phyloP scores from a whole-genome alignment of 2,888 invertebrate genomes.

The Thelaira solivaga region DNA sequence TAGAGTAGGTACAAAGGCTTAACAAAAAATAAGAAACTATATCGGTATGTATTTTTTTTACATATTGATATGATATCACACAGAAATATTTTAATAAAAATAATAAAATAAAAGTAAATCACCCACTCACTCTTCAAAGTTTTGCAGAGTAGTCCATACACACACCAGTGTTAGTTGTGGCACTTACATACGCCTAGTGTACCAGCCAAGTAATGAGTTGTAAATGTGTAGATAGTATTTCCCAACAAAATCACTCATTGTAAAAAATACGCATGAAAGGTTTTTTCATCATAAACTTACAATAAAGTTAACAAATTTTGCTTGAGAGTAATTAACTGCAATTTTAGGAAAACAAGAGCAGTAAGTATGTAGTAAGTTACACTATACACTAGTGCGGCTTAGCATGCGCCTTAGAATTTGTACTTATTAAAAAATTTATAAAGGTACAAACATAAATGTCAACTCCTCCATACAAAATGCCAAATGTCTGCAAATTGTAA shows the following conservation, averaged over 20 bases:
- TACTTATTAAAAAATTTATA: too few relatives aligned
- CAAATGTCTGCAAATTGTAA: conserved; percentile 7
- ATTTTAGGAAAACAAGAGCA: too few relatives aligned
- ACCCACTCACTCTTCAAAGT: conserved; percentile 1
- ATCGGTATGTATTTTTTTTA: too few relatives aligned
- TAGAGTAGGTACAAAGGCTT: neutral
- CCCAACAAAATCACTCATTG: conserved; percentile 34
- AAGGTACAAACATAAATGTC: conserved; percentile 36
- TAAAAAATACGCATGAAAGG: conserved; percentile 43
- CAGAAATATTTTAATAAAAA: conserved; percentile 15
- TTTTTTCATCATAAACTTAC: conserved; percentile 17
- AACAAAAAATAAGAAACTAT: neutral
- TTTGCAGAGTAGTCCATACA: neutral
- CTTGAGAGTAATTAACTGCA: neutral
- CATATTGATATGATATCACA: conserved; percentile 56
- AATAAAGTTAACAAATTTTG: conserved; percentile 1
- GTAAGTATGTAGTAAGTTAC: too few relatives aligned
- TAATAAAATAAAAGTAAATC: conserved; percentile 13
- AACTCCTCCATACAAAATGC: conserved; percentile 33
- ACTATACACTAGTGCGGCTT: too few relatives aligned
- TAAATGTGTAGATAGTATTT: too few relatives aligned
- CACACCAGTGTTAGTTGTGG: neutral
- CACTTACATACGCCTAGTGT: conserved; percentile 26
- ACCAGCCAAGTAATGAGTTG: conserved; percentile 26
- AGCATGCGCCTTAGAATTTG: too few relatives aligned